Conservation (phyloP, 2,888 invertebrate species). For the Ptychoptera albimana region DNA sequence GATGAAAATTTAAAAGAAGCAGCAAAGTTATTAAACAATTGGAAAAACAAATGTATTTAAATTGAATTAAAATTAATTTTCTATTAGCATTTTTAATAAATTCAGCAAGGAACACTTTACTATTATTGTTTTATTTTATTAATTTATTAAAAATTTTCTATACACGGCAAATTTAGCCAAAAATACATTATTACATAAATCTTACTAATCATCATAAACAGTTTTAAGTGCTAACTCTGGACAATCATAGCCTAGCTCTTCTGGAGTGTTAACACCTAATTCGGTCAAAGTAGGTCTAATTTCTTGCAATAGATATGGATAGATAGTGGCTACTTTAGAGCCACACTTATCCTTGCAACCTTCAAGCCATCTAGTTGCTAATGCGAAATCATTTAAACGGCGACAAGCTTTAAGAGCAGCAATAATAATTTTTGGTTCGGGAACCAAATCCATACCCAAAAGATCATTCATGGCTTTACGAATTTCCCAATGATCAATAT, state of each 20-base stretch:
- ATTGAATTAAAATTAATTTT: background rate
- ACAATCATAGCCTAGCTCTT: slow-evolving; percentile 92
- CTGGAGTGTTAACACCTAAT: slow-evolving; percentile 83
- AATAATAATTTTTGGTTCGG: slow-evolving; percentile 77
- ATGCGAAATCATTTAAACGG: slow-evolving; percentile 82
- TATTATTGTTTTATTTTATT: background rate
- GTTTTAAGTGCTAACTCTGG: slow-evolving; percentile 79
- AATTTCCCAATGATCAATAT: slow-evolving; percentile 90
- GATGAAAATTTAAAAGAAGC: slow-evolving; percentile 55
- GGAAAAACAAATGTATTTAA: slow-evolving; percentile 23
- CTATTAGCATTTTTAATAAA: background rate
- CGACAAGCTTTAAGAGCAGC: slow-evolving; percentile 85
- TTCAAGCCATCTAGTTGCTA: slow-evolving; percentile 87
- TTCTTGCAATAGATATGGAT: slow-evolving; percentile 78
- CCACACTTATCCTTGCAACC: slow-evolving; percentile 83
- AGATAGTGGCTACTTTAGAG: slow-evolving; percentile 52
- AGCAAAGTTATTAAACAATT: slow-evolving; percentile 44
- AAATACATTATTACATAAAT: slow-evolving; percentile 3
- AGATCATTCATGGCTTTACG: slow-evolving; percentile 84
- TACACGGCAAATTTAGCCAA: slow-evolving; percentile 1
- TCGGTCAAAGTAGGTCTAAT: slow-evolving; percentile 84
- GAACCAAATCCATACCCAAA: slow-evolving; percentile 78
- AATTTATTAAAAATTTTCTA: slow-evolving; percentile 2
- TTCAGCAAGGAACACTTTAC: background rate
- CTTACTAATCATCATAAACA: slow-evolving; percentile 47